phyloP scores from a whole-genome alignment of 37 sponge, comb jelly and placozoan genomes.

The Beroe forskalii region DNA sequence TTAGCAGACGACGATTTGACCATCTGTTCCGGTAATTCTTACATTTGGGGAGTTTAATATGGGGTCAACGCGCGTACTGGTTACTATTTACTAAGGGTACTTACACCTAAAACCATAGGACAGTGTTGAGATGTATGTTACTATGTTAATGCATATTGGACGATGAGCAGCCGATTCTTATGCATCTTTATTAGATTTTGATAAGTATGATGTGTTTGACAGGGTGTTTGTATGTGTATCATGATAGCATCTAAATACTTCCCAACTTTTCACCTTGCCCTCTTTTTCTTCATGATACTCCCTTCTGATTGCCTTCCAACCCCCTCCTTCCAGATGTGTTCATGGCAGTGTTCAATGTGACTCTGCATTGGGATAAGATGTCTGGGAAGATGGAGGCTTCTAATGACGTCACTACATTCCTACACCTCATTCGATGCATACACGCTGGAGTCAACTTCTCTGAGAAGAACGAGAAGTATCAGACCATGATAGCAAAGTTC shows the following conservation, averaged over 20 bases:
- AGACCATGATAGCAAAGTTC: constrained; percentile 16
- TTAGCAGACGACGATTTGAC: not conserved
- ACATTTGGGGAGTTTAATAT: not conserved
- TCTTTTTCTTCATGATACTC: not conserved
- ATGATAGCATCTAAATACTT: too few relatives aligned
- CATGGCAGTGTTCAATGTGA: constrained; percentile 43
- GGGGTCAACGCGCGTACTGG: not conserved
- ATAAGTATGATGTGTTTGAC: too few relatives aligned
- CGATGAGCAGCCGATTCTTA: too few relatives aligned
- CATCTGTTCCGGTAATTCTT: constrained; percentile 1
- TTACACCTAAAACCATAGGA: too few relatives aligned
- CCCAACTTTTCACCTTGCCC: too few relatives aligned
- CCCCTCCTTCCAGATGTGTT: constrained; percentile 24
- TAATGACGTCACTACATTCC: not conserved
- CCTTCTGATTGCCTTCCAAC: too few relatives aligned
- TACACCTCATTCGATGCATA: not conserved
- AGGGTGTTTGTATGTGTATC: too few relatives aligned
- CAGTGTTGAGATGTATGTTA: too few relatives aligned
- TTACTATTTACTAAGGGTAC: too few relatives aligned
- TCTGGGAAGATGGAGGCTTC: not conserved
- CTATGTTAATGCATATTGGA: too few relatives aligned
- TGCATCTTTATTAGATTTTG: too few relatives aligned
- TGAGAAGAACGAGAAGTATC: constrained; percentile 27
- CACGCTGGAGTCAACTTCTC: not conserved
- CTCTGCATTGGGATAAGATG: constrained; percentile 37